Evolutionary conservation across 1,140 invertebrate genomes (phyloP).

Genomic region (Vollenhovia emeryi): DNA sequence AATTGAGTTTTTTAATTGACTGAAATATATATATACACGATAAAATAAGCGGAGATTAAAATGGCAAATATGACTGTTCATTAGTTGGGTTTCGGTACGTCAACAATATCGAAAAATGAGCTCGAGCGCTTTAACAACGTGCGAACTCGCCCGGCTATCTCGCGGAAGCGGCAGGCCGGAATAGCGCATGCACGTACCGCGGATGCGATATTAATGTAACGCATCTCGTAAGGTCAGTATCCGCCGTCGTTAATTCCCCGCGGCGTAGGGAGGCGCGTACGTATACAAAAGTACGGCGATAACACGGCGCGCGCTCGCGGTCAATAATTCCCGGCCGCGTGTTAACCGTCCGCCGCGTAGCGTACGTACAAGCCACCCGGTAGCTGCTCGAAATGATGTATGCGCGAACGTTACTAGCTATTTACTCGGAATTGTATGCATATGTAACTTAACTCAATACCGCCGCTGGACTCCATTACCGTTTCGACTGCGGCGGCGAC

Average conservation of each 20-base stretch:
- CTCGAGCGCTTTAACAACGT: neutral
- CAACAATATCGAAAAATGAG: neutral
- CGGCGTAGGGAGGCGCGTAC: neutral
- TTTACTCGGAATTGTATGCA: conserved; percentile 59
- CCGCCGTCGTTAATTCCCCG: conserved; percentile 40
- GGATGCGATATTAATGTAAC: conserved; percentile 29
- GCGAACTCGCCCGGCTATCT: conserved; percentile 13
- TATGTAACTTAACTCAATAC: conserved; percentile 61
- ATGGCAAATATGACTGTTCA: neutral
- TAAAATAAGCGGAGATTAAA: neutral
- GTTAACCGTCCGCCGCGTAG: conserved; percentile 9
- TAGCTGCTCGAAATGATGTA: conserved; percentile 58
- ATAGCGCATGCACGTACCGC: neutral
- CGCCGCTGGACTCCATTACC: conserved; percentile 58
- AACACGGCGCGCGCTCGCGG: conserved; percentile 27
- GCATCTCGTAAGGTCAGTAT: conserved; percentile 26
- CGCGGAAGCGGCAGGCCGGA: neutral
- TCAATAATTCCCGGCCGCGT: conserved; percentile 41
- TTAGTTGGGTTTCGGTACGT: neutral
- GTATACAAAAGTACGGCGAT: conserved; percentile 39
- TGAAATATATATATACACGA: neutral
- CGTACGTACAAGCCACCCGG: conserved; percentile 35
- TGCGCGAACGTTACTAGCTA: conserved; percentile 59
- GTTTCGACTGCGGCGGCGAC: conserved; percentile 51
- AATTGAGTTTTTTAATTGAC: neutral